phyloP scores from a whole-genome alignment of 2,888 invertebrate species.

The Nemotelus nigrinus region DNA sequence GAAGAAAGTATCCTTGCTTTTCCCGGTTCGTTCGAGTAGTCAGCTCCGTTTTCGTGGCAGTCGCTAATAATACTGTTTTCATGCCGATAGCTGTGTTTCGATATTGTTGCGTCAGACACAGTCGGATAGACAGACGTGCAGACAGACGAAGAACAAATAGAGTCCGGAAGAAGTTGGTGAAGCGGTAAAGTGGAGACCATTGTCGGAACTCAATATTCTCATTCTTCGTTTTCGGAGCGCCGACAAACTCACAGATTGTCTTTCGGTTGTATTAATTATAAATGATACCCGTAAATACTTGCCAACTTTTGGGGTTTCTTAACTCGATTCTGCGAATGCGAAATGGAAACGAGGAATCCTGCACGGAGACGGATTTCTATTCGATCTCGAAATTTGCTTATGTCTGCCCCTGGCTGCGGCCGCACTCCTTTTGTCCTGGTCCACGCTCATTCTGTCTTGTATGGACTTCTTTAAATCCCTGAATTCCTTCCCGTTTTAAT shows the following conservation, averaged over 20 bases:
- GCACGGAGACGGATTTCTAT: not conserved
- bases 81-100: not conserved
- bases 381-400: not conserved
- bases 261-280: conserved; percentile 48
- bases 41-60: not conserved
- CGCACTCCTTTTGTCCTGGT: no score
- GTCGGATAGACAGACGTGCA: conserved; percentile 1
- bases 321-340: conserved; percentile 24
- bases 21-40: not conserved
- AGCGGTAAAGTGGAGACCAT: not conserved
- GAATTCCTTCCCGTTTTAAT: conserved; percentile 49
- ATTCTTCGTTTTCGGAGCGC: not conserved
- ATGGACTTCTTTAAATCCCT: conserved; percentile 23
- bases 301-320: conserved; percentile 47
- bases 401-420: not conserved
- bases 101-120: conserved; percentile 9
- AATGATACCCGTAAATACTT: conserved; percentile 51
- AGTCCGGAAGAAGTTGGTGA: conserved; percentile 18
- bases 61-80: not conserved
- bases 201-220: not conserved
- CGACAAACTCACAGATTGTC: conserved; percentile 13
- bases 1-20: not conserved
- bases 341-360: not conserved
- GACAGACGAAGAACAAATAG: conserved; percentile 46
- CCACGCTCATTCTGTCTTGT: not conserved